A percentile compares a stretch with the other conserved stretches of the same genome.
Evolutionary conservation across 1,140 invertebrate species (phyloP).

Genomic region (Trinorchestia longiramus): DNA sequence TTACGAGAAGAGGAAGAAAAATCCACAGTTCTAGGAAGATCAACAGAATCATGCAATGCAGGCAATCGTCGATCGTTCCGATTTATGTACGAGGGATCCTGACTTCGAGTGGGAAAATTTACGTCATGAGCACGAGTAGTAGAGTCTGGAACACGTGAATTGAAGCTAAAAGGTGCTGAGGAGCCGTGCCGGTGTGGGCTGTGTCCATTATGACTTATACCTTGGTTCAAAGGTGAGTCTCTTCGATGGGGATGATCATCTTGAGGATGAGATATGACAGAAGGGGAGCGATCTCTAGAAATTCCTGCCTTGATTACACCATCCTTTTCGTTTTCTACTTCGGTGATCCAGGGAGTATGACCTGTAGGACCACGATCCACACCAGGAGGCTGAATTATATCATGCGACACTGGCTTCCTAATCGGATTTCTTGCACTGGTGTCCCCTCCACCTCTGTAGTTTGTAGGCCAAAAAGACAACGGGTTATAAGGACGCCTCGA

Average conservation of each 20-base stretch:
- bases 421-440: neutral
- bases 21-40: conserved; percentile 39
- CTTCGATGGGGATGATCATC: neutral
- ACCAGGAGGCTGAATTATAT: neutral
- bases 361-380: neutral
- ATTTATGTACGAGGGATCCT: neutral
- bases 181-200: neutral
- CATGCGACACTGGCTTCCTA: neutral
- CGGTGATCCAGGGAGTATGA: neutral
- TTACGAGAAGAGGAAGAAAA: neutral
- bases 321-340: neutral
- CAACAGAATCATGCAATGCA: conserved; percentile 16
- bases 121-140: neutral
- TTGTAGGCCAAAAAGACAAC: neutral
- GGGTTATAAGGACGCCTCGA: neutral
- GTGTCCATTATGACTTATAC: neutral
- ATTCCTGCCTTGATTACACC: neutral
- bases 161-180: neutral
- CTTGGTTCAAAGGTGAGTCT: neutral
- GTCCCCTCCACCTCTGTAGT: neutral
- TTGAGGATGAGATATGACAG: neutral
- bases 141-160: neutral
- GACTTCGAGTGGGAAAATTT: neutral
- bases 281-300: neutral
- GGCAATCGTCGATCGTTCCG: neutral